These are phyloP conservation scores for Amblyornis subalaris DNA, from an alignment of 2,113 vertebrate species.

Conservation along the genomic window DNA sequence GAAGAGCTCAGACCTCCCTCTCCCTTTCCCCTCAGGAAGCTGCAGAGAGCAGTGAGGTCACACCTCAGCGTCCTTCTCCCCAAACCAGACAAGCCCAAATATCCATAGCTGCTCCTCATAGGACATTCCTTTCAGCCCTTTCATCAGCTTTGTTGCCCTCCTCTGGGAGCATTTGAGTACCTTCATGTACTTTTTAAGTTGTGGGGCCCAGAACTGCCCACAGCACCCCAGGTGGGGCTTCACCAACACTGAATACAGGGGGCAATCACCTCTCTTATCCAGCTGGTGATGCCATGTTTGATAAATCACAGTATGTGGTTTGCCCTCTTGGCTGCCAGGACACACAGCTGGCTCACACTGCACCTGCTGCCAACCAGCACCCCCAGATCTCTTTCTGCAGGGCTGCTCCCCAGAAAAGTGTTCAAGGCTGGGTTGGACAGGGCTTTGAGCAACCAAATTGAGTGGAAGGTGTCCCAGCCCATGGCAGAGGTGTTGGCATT, in stretches of 20 bases:
- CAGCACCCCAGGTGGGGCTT: not conserved
- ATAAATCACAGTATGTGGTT: not conserved
- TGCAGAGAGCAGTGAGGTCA: not conserved
- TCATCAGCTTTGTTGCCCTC: not conserved
- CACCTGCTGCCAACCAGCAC: not conserved
- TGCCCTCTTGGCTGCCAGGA: not conserved
- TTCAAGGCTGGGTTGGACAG: not conserved
- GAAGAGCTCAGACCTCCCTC: not conserved
- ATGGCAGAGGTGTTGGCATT: rapidly evolving
- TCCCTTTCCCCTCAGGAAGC: not conserved
- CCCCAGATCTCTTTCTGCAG: not conserved
- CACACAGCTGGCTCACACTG: not conserved
- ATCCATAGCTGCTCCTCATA: rapidly evolving
- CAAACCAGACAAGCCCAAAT: not conserved
- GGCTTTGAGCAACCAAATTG: not conserved
- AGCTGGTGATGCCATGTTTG: not conserved
- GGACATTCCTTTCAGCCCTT: not conserved
- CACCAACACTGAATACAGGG: rapidly evolving
- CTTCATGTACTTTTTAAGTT: not conserved
- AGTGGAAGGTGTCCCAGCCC: not conserved
- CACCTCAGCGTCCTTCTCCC: not conserved
- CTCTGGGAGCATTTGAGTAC: not conserved
- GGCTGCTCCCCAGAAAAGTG: not conserved
- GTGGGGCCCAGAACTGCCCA: not conserved
- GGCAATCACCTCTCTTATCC: not conserved